A percentile compares a stretch with the other conserved stretches of the same genome.
These are phyloP conservation scores for Falco berigora DNA, from an alignment of 2,797 vertebrate genomes.

Conservation along the genomic window DNA sequence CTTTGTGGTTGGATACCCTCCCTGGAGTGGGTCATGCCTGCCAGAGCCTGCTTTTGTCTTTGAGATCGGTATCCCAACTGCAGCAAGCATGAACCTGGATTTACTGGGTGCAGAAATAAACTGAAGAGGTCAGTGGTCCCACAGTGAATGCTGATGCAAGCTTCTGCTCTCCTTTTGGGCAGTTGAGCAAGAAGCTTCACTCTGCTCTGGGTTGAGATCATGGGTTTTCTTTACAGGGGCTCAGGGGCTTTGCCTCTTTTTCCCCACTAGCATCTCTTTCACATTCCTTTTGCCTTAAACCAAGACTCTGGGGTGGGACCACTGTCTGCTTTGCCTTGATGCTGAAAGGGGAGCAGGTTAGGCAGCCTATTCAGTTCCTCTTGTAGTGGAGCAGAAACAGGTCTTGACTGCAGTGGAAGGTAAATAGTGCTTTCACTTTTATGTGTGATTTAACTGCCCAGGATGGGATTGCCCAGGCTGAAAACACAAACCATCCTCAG, in stretches of 20 bases:
- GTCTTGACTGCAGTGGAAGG: not conserved
- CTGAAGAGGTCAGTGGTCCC: not conserved
- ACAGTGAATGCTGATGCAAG: fast-evolving
- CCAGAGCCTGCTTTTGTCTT: not conserved
- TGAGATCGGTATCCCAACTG: not conserved
- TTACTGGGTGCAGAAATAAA: fast-evolving
- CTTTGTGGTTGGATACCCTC: not conserved
- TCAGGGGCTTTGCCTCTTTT: not conserved
- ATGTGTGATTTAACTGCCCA: not conserved
- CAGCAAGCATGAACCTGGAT: not conserved
- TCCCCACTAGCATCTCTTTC: not conserved
- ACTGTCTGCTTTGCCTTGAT: not conserved
- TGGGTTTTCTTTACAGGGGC: not conserved
- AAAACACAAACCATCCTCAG: not conserved
- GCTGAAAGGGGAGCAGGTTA: not conserved
- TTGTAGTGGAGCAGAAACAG: not conserved
- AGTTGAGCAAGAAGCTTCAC: not conserved
- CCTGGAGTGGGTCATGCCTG: not conserved
- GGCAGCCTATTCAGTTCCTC: not conserved
- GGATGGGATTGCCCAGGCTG: not conserved
- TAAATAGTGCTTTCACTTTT: not conserved
- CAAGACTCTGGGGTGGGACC: not conserved
- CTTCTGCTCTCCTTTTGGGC: not conserved
- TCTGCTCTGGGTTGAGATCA: not conserved
- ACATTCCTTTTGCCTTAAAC: not conserved